A percentile compares a stretch with the other conserved stretches of the same genome.
Conservation (phyloP, 2,113 vertebrate species). For the Caracal caracal region DNA sequence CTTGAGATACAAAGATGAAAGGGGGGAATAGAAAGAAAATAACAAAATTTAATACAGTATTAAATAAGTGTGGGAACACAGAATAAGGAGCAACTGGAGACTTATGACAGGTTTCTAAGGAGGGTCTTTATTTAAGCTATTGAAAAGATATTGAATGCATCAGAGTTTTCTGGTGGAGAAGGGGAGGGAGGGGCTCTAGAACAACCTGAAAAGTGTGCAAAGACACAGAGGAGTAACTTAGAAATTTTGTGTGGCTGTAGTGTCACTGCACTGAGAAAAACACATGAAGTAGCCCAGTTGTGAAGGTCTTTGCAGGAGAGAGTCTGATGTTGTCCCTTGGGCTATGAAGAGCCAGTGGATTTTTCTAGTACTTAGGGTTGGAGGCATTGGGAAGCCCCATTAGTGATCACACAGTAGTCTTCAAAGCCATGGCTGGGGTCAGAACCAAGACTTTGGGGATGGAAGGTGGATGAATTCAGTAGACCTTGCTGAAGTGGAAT, state of each 20-base stretch:
- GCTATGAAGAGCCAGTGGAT: background rate
- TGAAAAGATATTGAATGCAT: background rate
- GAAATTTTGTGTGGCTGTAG: background rate
- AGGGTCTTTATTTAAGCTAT: background rate
- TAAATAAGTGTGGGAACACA: background rate
- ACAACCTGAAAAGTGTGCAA: background rate
- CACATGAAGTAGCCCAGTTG: accelerated
- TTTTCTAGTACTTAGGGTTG: background rate
- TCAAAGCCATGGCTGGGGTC: background rate
- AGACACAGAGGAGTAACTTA: background rate
- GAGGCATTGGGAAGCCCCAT: background rate
- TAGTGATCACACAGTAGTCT: background rate
- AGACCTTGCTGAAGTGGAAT: background rate
- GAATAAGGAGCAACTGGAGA: background rate
- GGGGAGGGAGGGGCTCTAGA: background rate
- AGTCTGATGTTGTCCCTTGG: background rate
- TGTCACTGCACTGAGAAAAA: background rate
- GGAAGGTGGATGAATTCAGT: background rate
- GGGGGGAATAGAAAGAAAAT: background rate
- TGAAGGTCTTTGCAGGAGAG: background rate
- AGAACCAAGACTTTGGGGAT: background rate
- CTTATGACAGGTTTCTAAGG: background rate
- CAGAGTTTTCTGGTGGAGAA: background rate
- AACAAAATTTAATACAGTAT: background rate
- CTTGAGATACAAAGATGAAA: background rate